These are phyloP conservation scores for Pegoplata infirma DNA, from an alignment of 2,888 invertebrate genomes.

Conservation along the genomic window DNA sequence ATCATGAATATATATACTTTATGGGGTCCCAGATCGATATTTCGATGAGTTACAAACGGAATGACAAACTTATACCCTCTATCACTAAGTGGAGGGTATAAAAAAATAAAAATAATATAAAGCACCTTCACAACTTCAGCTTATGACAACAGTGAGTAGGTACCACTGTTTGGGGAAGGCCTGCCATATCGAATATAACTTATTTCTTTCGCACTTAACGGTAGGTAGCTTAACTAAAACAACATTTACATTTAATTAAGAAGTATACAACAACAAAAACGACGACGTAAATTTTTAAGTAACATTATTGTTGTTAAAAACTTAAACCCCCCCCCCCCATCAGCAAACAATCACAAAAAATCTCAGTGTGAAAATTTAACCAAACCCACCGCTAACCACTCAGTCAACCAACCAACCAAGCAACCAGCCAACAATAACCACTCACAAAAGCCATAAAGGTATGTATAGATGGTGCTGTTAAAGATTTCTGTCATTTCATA, in stretches of 20 bases:
- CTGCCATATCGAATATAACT: no score
- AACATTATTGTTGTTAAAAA: conserved; percentile 37
- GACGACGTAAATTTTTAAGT: conserved; percentile 28
- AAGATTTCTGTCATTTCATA: conserved; percentile 48
- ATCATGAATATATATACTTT: no score
- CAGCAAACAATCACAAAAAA: neutral
- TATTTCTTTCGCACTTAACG: neutral
- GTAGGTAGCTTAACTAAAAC: neutral
- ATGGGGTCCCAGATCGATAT: no score
- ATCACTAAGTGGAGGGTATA: no score
- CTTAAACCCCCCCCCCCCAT: neutral
- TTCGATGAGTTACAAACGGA: no score
- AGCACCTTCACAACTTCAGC: no score
- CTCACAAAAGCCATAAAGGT: conserved; percentile 58
- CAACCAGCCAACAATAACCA: conserved; percentile 27
- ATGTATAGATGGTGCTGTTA: no score
- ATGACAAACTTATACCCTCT: no score
- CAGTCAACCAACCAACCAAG: neutral
- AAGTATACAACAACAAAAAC: conserved; percentile 13
- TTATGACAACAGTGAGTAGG: no score
- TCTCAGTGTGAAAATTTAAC: neutral
- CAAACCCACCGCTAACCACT: neutral
- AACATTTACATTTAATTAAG: conserved; percentile 47
- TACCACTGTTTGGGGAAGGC: no score
- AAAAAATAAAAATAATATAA: no score